Base-by-base conservation (phyloP, 1,140 invertebrate species). In the Drosophila kikkawai region DNA sequence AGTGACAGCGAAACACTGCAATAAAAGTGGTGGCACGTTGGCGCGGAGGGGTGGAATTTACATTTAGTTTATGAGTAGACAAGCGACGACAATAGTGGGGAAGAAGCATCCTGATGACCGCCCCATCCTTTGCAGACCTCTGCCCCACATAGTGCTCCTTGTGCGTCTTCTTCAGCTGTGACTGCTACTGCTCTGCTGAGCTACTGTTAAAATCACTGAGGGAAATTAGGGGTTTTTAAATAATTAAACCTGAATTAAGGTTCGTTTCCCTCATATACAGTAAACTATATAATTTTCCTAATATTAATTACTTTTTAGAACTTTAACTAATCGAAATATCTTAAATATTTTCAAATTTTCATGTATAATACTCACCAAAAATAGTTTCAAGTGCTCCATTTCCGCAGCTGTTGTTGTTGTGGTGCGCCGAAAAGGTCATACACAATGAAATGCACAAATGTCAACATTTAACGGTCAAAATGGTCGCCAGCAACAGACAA, bases 11-110 rank as follows among this genome's bases (percentile, higher is more conserved):
- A 82, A 86, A 82, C 76, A 79, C 79, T 84, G 85, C 84, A 87
- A 88, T 88, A 87, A 88, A 88, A 88, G 84, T 88, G 71, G 69
- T 73, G 83, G 63, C 76, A 79, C 69, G 66, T 55, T 63, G 55
- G 76, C 69, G 51, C 79, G 48, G 68, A 60, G 80, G 65, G 84
- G 77, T 71, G 67, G 85, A 88, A 88, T 88, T 84, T 75, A 90
- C 84, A 88, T 88, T 88, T 88, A 84, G 84, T 88, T 90, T 88
- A 88, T 88, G 85, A 88, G 84, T 88, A 88, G 84, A 88, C 85
- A 88, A 88, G 78, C 84, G 84, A 84, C 80, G 83, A 87, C 83
- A 88, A 88, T 88, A 75, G 82, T 69, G 66, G 66, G 69, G 29
- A 26, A 41, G 41, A 42, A 74, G 83, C 85, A 55, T 73, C 67